Evolutionary conservation across 2,888 invertebrate genomes (phyloP).

Genomic region (Cephonodes hylas): DNA sequence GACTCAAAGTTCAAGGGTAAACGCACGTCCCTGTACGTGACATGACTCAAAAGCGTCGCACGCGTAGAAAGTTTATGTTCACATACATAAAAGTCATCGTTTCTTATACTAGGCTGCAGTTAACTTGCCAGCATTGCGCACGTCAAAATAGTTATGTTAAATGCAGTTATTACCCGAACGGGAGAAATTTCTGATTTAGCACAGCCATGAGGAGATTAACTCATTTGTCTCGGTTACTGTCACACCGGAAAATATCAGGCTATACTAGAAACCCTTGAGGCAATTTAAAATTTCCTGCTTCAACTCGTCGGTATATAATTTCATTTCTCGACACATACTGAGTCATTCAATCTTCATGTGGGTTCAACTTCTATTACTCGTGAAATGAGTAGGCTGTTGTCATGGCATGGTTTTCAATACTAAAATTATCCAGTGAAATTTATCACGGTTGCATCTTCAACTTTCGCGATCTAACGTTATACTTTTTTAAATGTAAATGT

Average conservation of each 20-base stretch:
- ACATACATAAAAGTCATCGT: background rate
- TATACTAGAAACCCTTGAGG: background rate
- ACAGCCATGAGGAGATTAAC: background rate
- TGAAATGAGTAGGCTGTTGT: background rate
- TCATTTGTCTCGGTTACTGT: background rate
- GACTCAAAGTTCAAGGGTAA: conserved; percentile 5
- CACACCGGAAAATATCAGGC: background rate
- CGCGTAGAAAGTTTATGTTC: conserved; percentile 11
- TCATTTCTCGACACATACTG: background rate
- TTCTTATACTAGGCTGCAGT: background rate
- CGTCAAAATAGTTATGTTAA: background rate
- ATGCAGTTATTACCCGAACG: conserved; percentile 6
- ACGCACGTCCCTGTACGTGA: conserved; percentile 6
- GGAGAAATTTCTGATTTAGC: conserved; percentile 18
- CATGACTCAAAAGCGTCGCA: background rate
- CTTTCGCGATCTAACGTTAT: conserved; percentile 36
- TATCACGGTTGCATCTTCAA: conserved; percentile 23
- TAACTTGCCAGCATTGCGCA: background rate
- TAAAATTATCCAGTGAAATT: background rate
- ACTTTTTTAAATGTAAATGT: conserved; percentile 28
- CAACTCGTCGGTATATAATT: background rate
- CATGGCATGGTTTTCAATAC: background rate
- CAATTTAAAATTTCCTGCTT: background rate
- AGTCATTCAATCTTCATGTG: background rate
- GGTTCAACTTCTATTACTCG: background rate